phyloP scores from a whole-genome alignment of 2,113 vertebrate genomes.

The Aegithalos caudatus region DNA sequence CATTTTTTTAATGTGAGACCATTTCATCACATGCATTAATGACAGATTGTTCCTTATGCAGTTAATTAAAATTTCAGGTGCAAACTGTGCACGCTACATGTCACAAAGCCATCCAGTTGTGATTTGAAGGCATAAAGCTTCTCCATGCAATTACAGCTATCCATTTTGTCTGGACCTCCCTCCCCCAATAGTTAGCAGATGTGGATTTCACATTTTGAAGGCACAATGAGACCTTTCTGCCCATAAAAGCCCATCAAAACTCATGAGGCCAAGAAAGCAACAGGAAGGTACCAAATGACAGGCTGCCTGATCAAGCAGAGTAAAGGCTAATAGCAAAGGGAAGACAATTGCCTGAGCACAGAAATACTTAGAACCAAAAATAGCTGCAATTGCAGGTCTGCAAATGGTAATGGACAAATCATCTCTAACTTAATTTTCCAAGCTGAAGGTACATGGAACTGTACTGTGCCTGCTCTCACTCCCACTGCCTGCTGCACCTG shows the following conservation, averaged over 20 bases:
- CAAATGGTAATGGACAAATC: neutral
- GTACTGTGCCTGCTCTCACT: neutral
- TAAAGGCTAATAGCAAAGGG: neutral
- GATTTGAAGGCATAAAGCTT: neutral
- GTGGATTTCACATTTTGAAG: neutral
- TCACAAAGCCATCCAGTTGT: neutral
- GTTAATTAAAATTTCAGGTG: neutral
- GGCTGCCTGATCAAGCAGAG: neutral
- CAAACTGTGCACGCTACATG: neutral
- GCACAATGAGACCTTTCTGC: neutral
- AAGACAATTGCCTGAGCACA: neutral
- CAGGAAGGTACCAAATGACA: neutral
- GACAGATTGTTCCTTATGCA: neutral
- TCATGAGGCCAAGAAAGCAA: neutral
- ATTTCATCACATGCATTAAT: neutral
- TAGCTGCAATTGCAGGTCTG: neutral
- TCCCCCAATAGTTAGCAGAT: neutral
- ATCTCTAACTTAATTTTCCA: neutral
- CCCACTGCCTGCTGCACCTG: neutral
- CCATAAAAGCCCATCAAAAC: conserved; percentile 13
- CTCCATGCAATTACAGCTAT: neutral
- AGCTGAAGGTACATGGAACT: neutral
- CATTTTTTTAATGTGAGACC: neutral
- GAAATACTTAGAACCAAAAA: neutral
- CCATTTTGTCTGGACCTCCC: neutral